These are phyloP conservation scores for Orthosia gracilis DNA, from an alignment of 2,888 invertebrate species.

Conservation along the genomic window DNA sequence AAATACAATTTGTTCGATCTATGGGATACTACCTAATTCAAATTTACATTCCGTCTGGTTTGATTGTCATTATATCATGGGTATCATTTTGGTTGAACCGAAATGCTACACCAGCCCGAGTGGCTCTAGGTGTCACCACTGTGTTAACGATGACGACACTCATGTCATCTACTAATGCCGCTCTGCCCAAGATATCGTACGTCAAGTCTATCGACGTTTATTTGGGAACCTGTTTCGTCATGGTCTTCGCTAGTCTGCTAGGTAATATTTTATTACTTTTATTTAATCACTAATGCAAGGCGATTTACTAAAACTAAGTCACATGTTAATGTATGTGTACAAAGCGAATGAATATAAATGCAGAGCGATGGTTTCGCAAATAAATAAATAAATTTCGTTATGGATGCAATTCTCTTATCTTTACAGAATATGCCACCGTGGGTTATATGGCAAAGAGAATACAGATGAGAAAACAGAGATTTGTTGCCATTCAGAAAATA, in stretches of 20 bases:
- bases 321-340: conserved; percentile 19
- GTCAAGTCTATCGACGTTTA: conserved; percentile 99
- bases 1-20: conserved; percentile 99
- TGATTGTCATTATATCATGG: conserved; percentile 99
- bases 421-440: conserved; percentile 98
- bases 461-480: conserved; percentile 98
- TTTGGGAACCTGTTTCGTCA: conserved; percentile 99
- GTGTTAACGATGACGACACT: conserved; percentile 99
- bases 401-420: conserved; percentile 71
- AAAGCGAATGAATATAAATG: conserved; percentile 57
- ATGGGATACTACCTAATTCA: conserved; percentile 99
- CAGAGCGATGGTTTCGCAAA: conserved; percentile 22
- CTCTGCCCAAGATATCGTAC: conserved; percentile 99
- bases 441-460: conserved; percentile 99
- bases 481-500: conserved; percentile 97
- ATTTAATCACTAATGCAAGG: conserved; percentile 42
- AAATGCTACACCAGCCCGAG: conserved; percentile 98
- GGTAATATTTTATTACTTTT: conserved; percentile 91
- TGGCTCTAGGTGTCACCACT: conserved; percentile 98
- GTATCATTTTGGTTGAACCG: conserved; percentile 99
- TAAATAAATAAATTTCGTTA: conserved; percentile 42
- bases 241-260: conserved; percentile 99
- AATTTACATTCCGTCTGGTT: conserved; percentile 99
- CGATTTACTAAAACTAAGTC: conserved; percentile 41
- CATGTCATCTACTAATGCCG: conserved; percentile 99